These are phyloP conservation scores for Cetoscarus ocellatus DNA, from an alignment of 2,797 vertebrate species.

Conservation along the genomic window DNA sequence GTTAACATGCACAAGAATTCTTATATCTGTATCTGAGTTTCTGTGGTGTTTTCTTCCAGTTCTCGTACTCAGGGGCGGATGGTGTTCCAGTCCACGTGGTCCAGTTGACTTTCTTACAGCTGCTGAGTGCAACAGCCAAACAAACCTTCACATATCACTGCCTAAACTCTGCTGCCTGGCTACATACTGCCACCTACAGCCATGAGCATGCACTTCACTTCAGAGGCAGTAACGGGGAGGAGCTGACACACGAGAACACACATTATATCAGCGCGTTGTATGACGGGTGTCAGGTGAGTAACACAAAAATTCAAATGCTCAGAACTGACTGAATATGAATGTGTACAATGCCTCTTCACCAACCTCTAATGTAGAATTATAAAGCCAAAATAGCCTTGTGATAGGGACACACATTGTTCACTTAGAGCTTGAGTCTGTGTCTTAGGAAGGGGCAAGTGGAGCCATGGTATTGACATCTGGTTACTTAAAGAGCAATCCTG, in stretches of 20 bases:
- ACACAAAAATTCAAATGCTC: rapidly evolving
- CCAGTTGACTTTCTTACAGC: slow-evolving; percentile 95
- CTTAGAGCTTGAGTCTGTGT: no score
- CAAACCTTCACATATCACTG: slow-evolving; percentile 97
- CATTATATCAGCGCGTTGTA: slow-evolving; percentile 90
- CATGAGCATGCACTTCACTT: slow-evolving; percentile 92
- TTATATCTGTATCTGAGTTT: slow-evolving; percentile 1
- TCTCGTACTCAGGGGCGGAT: slow-evolving; percentile 91
- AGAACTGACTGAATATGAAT: no score
- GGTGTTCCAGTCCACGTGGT: slow-evolving; percentile 91
- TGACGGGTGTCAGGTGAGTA: slow-evolving; percentile 78
- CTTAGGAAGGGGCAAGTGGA: no score
- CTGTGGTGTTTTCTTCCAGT: slow-evolving; percentile 72
- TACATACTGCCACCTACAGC: slow-evolving; percentile 85
- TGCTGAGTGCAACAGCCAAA: slow-evolving; percentile 91
- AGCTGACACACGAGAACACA: slow-evolving; percentile 92
- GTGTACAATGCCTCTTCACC: no score
- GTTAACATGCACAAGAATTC: not conserved
- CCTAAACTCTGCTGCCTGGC: slow-evolving; percentile 95
- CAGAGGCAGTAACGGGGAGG: slow-evolving; percentile 92
- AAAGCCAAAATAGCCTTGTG: no score
- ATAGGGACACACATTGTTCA: no score
- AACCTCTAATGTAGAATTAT: no score
- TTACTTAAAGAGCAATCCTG: no score
- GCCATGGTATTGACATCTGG: no score